These are phyloP conservation scores for Amblyteles armatorius DNA, from an alignment of 2,888 invertebrate species.

Conservation along the genomic window DNA sequence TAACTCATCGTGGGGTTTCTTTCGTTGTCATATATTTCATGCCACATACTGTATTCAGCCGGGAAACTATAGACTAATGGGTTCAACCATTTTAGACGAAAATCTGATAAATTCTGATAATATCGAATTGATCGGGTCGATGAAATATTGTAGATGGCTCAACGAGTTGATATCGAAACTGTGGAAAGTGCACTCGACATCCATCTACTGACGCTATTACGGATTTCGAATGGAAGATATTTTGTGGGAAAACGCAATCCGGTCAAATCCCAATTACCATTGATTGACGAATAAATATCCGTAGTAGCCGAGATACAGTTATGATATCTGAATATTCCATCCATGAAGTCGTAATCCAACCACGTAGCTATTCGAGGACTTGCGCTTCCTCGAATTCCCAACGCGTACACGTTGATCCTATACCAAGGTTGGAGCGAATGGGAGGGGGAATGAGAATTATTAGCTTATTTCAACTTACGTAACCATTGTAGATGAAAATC, in stretches of 20 bases:
- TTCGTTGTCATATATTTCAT: background rate
- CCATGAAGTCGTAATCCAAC: background rate
- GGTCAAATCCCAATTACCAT: background rate
- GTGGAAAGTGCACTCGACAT: background rate
- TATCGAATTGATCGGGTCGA: no score
- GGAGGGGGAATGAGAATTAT: background rate
- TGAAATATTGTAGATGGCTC: background rate
- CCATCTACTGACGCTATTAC: no score
- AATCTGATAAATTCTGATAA: no score
- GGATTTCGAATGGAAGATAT: background rate
- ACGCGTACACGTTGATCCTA: constrained; percentile 16
- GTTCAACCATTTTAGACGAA: background rate
- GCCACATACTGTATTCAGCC: background rate
- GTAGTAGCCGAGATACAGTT: background rate
- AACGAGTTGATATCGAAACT: background rate
- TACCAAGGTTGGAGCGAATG: background rate
- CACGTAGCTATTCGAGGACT: constrained; percentile 11
- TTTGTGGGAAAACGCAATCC: background rate
- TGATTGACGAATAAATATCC: background rate
- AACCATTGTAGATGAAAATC: background rate
- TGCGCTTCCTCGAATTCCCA: constrained; percentile 7
- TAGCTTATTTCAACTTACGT: no score
- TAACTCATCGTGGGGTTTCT: background rate
- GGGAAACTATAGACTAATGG: background rate
- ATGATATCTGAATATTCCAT: constrained; percentile 8